Conservation (phyloP, 1,140 invertebrate species). For the Drosophila tsacasi region DNA sequence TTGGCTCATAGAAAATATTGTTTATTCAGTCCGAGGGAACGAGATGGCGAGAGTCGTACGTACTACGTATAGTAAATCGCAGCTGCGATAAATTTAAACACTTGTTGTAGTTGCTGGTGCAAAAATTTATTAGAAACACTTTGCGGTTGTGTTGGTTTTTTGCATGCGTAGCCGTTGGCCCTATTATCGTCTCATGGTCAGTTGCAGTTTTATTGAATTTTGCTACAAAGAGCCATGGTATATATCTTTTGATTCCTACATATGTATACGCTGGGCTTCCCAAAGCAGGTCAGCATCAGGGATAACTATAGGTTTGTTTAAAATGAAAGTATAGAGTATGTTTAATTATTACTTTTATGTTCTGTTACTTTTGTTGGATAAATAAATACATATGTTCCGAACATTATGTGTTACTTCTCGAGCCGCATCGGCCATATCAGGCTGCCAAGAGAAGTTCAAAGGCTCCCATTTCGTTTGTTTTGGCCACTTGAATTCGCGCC, state of each 20-base stretch:
- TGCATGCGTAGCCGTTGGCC: conserved; percentile 59
- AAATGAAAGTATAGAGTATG: background rate
- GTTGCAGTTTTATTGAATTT: conserved; percentile 72
- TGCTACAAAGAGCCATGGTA: conserved; percentile 42
- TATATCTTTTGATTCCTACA: background rate
- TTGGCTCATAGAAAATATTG: conserved; percentile 72
- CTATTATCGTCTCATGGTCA: conserved; percentile 50
- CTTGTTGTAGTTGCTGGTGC: conserved; percentile 78
- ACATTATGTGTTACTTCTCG: conserved; percentile 1
- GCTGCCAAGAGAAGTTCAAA: conserved; percentile 39
- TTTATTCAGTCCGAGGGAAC: conserved; percentile 58
- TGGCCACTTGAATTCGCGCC: conserved; percentile 71
- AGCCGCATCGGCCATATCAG: conserved; percentile 1
- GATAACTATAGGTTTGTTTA: background rate
- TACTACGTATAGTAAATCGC: conserved; percentile 52
- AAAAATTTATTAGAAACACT: conserved; percentile 80
- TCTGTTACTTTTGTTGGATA: background rate
- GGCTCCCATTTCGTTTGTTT: conserved; percentile 38
- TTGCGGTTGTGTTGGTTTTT: conserved; percentile 74
- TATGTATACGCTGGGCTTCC: too few relatives aligned
- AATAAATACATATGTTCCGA: background rate
- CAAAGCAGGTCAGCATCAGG: background rate
- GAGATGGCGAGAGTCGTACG: background rate
- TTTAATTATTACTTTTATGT: background rate
- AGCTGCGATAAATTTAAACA: conserved; percentile 80